Percentiles rank a stretch among this genome's conserved stretches.
Evolutionary conservation across 2,888 invertebrate genomes (phyloP).

Genomic region (Metopia argyrocephala): DNA sequence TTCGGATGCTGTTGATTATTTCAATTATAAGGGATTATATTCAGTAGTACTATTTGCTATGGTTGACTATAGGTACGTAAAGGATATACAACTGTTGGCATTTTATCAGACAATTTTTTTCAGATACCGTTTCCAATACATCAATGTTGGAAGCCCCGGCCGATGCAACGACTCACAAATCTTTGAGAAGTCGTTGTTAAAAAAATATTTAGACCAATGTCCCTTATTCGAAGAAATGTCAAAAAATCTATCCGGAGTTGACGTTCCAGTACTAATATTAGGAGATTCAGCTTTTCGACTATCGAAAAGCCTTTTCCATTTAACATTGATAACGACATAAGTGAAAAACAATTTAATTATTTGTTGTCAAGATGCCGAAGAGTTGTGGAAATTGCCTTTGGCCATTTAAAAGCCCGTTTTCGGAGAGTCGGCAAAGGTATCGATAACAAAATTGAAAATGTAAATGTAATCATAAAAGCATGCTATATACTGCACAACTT

Average conservation of each 20-base stretch:
- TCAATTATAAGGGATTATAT: too few species aligned
- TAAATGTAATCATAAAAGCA: too few species aligned
- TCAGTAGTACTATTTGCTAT: neutral
- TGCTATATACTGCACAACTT: neutral
- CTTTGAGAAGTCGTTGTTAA: neutral
- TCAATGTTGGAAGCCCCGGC: conserved; percentile 17
- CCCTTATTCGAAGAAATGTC: conserved; percentile 8
- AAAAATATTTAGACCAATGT: conserved; percentile 1
- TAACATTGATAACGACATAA: neutral
- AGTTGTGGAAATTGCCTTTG: too few species aligned
- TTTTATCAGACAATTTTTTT: neutral
- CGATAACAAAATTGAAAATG: too few species aligned
- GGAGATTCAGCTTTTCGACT: conserved; percentile 2
- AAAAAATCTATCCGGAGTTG: neutral
- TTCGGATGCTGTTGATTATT: neutral
- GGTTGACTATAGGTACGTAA: too few species aligned
- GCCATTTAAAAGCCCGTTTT: too few species aligned
- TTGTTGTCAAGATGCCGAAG: conserved; percentile 6
- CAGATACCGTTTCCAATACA: conserved; percentile 4
- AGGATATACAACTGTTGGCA: neutral
- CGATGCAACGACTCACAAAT: conserved; percentile 18
- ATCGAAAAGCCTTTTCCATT: neutral
- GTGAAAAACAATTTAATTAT: conserved; percentile 3
- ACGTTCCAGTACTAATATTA: conserved; percentile 4
- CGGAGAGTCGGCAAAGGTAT: neutral